Conservation (phyloP, 2,113 vertebrate genomes). For the Sinosuthora webbiana region DNA sequence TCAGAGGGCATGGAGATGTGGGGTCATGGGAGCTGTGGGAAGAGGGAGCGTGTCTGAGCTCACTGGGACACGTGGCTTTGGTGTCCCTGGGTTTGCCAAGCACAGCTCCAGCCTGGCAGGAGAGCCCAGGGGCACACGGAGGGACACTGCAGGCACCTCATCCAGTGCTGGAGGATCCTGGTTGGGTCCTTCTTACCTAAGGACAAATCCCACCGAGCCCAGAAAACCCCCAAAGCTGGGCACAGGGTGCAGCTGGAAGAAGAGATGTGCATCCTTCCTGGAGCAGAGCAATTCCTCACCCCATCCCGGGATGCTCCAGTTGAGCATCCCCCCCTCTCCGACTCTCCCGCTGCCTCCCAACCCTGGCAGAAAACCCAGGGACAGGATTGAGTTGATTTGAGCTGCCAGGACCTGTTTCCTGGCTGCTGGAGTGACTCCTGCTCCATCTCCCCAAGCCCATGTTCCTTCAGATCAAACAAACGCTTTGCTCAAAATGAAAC, state of each 20-base stretch:
- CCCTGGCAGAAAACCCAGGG: not conserved
- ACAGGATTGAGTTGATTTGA: not conserved
- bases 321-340: fast-evolving
- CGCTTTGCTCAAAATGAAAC: conserved; percentile 45
- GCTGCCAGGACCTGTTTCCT: conserved; percentile 15
- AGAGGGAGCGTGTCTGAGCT: not conserved
- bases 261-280: not conserved
- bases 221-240: not conserved
- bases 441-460: not conserved
- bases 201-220: fast-evolving
- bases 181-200: not conserved
- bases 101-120: not conserved
- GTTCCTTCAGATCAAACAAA: conserved; percentile 12
- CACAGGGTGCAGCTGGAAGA: fast-evolving
- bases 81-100: not conserved
- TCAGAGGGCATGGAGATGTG: not conserved
- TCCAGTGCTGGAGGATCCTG: fast-evolving
- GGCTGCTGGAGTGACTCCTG: not conserved
- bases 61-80: not conserved
- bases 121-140: fast-evolving
- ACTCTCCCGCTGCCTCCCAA: fast-evolving
- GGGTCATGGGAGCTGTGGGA: not conserved
- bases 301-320: not conserved
- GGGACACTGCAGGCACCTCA: fast-evolving
- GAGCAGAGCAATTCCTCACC: not conserved